phyloP scores from a whole-genome alignment of 2,113 vertebrate species.

The Crotophaga sulcirostris region DNA sequence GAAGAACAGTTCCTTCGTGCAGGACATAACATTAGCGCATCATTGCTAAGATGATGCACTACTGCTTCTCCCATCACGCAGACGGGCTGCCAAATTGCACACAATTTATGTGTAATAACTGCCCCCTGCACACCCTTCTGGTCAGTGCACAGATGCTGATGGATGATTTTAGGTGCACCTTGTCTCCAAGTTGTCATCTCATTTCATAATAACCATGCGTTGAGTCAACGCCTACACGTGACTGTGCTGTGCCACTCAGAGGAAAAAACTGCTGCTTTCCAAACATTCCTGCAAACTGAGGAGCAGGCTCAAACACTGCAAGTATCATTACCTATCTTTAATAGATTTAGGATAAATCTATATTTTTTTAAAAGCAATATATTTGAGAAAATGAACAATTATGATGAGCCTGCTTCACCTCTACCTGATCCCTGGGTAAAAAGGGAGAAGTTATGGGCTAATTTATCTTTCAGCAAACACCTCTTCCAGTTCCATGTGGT shows the following conservation, averaged over 20 bases:
- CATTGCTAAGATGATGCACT: background rate
- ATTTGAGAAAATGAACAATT: background rate
- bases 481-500: background rate
- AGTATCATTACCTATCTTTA: background rate
- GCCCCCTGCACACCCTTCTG: background rate
- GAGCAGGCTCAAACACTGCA: background rate
- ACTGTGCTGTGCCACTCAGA: background rate
- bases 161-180: background rate
- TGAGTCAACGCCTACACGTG: accelerated
- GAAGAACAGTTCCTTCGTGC: background rate
- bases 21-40: background rate
- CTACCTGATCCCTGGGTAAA: background rate
- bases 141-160: background rate
- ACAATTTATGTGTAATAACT: background rate
- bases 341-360: background rate
- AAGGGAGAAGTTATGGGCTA: background rate
- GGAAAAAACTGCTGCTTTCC: background rate
- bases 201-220: background rate
- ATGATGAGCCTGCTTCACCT: background rate
- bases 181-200: background rate
- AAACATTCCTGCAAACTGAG: background rate
- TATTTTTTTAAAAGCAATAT: background rate
- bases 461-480: background rate
- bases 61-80: background rate
- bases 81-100: background rate